These are phyloP conservation scores for Chrysocyon brachyurus DNA, from an alignment of 2,797 vertebrate species.

Conservation along the genomic window DNA sequence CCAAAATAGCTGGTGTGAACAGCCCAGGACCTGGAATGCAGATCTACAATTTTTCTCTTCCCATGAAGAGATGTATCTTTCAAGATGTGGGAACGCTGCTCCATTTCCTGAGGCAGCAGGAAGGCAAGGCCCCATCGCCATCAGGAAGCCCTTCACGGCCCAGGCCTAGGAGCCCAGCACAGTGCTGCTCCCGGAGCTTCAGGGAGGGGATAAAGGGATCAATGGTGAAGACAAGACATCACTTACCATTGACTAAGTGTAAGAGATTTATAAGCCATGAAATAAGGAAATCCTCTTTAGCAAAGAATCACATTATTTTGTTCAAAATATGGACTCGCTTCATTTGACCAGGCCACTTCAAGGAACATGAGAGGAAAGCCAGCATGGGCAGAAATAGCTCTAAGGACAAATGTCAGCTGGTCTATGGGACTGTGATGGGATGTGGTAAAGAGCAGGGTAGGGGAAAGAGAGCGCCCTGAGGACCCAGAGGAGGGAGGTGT, in stretches of 20 bases:
- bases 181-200: accelerated
- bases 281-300: neutral
- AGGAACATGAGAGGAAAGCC: neutral
- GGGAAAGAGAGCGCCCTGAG: neutral
- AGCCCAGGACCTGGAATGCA: neutral
- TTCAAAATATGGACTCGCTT: neutral
- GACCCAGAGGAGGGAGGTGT: neutral
- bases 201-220: neutral
- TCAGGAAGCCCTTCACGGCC: neutral
- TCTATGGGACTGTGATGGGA: accelerated
- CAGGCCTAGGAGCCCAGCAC: neutral
- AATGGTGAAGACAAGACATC: neutral
- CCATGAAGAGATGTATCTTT: neutral
- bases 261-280: neutral
- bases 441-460: accelerated
- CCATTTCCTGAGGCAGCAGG: neutral
- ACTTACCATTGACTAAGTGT: neutral
- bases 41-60: neutral
- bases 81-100: neutral
- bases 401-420: neutral
- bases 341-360: neutral
- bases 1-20: conserved; percentile 62
- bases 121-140: neutral
- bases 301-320: neutral
- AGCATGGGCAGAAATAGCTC: neutral